These are phyloP conservation scores for Dryomyza anilis DNA, from an alignment of 2,888 invertebrate species.

Conservation along the genomic window DNA sequence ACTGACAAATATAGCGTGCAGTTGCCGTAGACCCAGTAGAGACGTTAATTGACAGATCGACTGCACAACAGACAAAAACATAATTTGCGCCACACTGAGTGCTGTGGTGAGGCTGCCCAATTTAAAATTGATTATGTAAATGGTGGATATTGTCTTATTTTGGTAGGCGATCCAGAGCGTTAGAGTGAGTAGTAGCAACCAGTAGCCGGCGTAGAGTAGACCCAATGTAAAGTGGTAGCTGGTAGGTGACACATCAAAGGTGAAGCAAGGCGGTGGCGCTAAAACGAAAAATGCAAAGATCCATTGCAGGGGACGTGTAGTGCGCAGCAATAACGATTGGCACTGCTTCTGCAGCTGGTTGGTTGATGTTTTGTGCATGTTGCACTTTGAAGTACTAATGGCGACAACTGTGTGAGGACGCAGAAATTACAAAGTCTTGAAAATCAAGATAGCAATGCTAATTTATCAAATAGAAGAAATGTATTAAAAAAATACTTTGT, in stretches of 20 bases:
- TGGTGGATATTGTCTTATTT: slow-evolving; percentile 9
- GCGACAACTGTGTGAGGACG: too few species aligned
- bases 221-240: too few species aligned
- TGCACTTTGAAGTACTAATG: too few species aligned
- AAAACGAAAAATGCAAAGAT: not conserved
- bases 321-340: not conserved
- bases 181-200: too few species aligned
- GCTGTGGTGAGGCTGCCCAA: slow-evolving; percentile 41
- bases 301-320: not conserved
- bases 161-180: slow-evolving; percentile 36
- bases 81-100: slow-evolving; percentile 36
- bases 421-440: too few species aligned
- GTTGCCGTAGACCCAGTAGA: slow-evolving; percentile 26
- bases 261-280: not conserved
- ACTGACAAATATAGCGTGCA: slow-evolving; percentile 35
- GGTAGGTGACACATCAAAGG: not conserved
- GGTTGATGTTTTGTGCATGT: too few species aligned
- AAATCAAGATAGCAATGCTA: too few species aligned
- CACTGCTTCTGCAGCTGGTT: not conserved
- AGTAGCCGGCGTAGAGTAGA: too few species aligned
- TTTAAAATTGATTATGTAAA: slow-evolving; percentile 27
- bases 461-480: too few species aligned
- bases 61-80: slow-evolving; percentile 32
- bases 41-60: slow-evolving; percentile 30
- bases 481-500: too few species aligned